Conservation (phyloP, 23 tunicate species). For the Phallusia fumigata region DNA sequence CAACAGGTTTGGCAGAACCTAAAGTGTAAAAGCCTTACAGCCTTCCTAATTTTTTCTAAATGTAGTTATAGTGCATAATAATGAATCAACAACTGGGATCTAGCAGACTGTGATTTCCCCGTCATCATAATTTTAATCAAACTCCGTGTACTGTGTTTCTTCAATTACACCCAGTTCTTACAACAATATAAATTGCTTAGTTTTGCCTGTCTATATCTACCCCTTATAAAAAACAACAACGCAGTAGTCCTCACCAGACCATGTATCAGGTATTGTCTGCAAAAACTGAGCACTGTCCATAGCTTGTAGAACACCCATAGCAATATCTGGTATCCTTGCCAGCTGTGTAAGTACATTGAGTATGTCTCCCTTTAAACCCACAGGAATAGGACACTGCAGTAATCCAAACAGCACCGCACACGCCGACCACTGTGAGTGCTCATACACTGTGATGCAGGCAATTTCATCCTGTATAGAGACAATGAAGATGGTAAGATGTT, state of each 20-base stretch:
- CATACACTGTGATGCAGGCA: constrained; percentile 67
- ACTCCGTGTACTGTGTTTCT: too few relatives aligned
- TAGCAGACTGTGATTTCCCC: too few relatives aligned
- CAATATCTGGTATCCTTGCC: constrained; percentile 64
- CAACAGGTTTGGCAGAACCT: constrained; percentile 27
- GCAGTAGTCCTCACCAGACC: too few relatives aligned
- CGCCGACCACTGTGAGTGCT: constrained; percentile 72
- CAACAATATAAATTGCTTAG: too few relatives aligned
- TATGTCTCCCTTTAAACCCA: constrained; percentile 79
- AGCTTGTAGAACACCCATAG: constrained; percentile 58
- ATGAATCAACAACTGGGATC: too few relatives aligned
- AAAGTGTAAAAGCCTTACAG: background rate
- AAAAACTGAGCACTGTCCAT: constrained; percentile 56
- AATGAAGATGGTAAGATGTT: too few relatives aligned
- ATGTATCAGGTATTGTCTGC: constrained; percentile 16
- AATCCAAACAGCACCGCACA: constrained; percentile 79
- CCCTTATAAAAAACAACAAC: too few relatives aligned
- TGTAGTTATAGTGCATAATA: too few relatives aligned
- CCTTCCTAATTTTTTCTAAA: too few relatives aligned
- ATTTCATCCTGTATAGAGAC: constrained; percentile 63
- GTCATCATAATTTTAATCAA: too few relatives aligned
- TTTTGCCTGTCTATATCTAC: too few relatives aligned
- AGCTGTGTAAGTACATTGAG: constrained; percentile 67
- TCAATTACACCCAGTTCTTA: too few relatives aligned
- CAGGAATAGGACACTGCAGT: constrained; percentile 87